Evolutionary conservation across 1,140 invertebrate species (phyloP).

Genomic region (Drosophila lacteicornis): DNA sequence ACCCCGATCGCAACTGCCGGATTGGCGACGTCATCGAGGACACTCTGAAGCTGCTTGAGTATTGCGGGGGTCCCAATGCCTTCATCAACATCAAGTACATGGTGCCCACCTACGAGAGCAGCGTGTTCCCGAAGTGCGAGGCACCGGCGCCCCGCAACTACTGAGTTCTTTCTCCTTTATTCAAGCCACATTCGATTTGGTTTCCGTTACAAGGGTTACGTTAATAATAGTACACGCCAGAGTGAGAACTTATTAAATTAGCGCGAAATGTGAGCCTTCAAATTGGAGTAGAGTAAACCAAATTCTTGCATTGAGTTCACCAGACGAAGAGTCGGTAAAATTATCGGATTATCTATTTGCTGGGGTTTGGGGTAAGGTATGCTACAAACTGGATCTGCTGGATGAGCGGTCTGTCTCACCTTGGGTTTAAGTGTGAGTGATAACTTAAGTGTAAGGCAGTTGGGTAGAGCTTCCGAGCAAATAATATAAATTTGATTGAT

Average conservation of each 20-base stretch:
- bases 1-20: conserved; percentile 93
- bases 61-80: conserved; percentile 95
- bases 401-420: no score
- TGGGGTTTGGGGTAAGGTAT: neutral
- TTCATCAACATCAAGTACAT: conserved; percentile 99
- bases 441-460: no score
- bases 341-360: neutral
- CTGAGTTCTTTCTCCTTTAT: conserved; percentile 3
- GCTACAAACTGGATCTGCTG: no score
- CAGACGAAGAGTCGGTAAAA: neutral
- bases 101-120: conserved; percentile 98
- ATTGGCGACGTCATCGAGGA: conserved; percentile 96
- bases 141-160: conserved; percentile 85
- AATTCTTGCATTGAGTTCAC: conserved; percentile 8
- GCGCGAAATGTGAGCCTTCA: conserved; percentile 5
- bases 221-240: neutral
- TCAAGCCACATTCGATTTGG: neutral
- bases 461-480: no score
- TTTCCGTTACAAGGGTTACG: conserved; percentile 7
- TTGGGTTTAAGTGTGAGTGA: no score
- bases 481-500: no score
- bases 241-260: conserved; percentile 1
- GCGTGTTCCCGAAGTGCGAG: conserved; percentile 86
- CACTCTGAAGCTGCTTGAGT: conserved; percentile 95
- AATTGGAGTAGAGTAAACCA: conserved; percentile 34